Evolutionary conservation across 2,797 vertebrate genomes (phyloP).

Genomic region (Gallirallus australis): DNA sequence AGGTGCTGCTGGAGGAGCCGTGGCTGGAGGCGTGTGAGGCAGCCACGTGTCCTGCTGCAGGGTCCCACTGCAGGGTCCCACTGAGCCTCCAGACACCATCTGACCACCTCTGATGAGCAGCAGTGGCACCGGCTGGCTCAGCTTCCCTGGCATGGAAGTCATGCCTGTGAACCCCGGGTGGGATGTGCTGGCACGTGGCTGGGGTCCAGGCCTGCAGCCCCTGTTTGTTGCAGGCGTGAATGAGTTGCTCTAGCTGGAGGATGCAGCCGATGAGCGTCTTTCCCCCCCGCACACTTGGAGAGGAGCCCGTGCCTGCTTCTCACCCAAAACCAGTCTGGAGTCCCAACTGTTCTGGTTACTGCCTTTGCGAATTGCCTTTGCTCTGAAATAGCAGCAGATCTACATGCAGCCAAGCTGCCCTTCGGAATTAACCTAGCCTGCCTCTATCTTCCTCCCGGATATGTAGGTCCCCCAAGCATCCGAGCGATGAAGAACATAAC

Average conservation of each 20-base stretch:
- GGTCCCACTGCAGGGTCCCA: rapidly evolving
- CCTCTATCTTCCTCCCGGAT: slow-evolving; percentile 51
- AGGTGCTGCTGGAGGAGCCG: background rate
- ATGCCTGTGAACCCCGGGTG: background rate
- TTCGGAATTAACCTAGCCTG: slow-evolving; percentile 75
- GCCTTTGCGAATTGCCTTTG: background rate
- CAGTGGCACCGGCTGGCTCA: background rate
- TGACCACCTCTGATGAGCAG: rapidly evolving
- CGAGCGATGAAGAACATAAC: slow-evolving; percentile 95
- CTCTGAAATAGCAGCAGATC: slow-evolving; percentile 33
- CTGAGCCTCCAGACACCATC: rapidly evolving
- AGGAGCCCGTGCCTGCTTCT: background rate
- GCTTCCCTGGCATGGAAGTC: background rate
- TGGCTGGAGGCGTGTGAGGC: background rate
- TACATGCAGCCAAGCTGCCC: background rate
- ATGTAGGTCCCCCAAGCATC: slow-evolving; percentile 92
- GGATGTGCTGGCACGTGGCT: background rate
- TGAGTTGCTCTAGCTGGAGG: background rate
- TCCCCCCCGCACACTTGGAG: rapidly evolving
- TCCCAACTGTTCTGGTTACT: background rate
- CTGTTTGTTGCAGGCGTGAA: rapidly evolving
- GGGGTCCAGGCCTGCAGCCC: background rate
- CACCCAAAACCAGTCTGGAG: background rate
- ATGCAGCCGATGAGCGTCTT: rapidly evolving
- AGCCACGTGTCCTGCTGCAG: rapidly evolving